phyloP scores from a whole-genome alignment of 2,797 vertebrate genomes.

The Luscinia megarhynchos region DNA sequence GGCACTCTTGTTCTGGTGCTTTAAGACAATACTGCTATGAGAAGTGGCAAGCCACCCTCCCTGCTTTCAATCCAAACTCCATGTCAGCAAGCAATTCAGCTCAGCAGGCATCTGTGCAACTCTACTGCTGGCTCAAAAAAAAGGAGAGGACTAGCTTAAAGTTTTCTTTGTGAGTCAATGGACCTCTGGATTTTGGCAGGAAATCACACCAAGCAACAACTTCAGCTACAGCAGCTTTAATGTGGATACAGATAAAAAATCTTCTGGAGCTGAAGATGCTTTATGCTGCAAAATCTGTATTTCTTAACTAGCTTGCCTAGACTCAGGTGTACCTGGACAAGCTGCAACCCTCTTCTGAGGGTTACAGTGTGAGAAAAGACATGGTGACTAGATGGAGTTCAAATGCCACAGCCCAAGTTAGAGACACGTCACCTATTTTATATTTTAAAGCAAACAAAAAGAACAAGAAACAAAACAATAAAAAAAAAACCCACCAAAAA shows the following conservation, averaged over 20 bases:
- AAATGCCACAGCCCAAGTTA: neutral
- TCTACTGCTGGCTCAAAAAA: neutral
- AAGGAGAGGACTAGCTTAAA: neutral
- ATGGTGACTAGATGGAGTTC: neutral
- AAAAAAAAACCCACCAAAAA: no score
- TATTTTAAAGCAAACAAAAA: neutral
- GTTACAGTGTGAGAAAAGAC: neutral
- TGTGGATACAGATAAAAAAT: neutral
- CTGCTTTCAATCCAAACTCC: neutral
- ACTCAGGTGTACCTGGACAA: neutral
- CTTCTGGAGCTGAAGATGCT: neutral
- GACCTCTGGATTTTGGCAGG: neutral
- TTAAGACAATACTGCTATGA: neutral
- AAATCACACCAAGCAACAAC: neutral
- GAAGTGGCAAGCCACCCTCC: neutral
- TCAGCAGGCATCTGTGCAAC: neutral
- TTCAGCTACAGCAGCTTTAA: neutral
- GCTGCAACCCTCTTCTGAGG: neutral
- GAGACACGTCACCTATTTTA: neutral
- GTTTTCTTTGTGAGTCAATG: neutral
- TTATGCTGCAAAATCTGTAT: neutral
- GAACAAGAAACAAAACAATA: rapidly evolving
- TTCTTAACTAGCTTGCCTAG: neutral
- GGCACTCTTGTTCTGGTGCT: neutral
- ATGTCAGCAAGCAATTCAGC: neutral